Evolutionary conservation across 2,113 vertebrate species (phyloP).

Genomic region (Rhabdomys dilectus): DNA sequence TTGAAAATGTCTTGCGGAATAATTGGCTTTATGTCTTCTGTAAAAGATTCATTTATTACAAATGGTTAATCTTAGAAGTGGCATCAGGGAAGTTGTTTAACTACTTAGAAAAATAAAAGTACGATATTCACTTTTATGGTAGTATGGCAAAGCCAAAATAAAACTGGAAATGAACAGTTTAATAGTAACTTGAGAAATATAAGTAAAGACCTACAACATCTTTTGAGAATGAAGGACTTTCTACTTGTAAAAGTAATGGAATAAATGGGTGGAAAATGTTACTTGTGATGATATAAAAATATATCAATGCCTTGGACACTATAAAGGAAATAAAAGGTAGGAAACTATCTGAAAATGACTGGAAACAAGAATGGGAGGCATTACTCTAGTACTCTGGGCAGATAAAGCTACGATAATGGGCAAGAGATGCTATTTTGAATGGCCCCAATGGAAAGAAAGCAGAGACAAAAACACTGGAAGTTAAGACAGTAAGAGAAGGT

Average conservation of each 20-base stretch:
- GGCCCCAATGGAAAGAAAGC: not conserved
- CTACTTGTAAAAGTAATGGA: not conserved
- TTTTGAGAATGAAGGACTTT: not conserved
- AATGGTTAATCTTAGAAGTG: not conserved
- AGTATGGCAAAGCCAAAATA: not conserved
- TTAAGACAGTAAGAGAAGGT: not conserved
- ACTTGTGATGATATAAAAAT: not conserved
- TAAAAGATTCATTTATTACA: not conserved
- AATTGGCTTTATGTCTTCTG: not conserved
- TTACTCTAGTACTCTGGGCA: not conserved
- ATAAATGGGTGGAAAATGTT: not conserved
- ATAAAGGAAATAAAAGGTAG: not conserved
- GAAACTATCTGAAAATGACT: not conserved
- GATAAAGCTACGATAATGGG: not conserved
- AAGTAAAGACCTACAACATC: not conserved
- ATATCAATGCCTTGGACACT: not conserved
- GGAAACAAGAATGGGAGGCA: slow-evolving; percentile 12
- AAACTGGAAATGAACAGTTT: not conserved
- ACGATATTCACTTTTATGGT: not conserved
- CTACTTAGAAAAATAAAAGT: slow-evolving; percentile 10
- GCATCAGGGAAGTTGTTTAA: not conserved
- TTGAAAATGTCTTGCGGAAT: not conserved
- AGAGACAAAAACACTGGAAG: not conserved
- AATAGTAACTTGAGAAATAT: not conserved
- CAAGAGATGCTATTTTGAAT: not conserved